Evolutionary conservation across 2,888 invertebrate species (phyloP).

Genomic region (Chrysolina americana): DNA sequence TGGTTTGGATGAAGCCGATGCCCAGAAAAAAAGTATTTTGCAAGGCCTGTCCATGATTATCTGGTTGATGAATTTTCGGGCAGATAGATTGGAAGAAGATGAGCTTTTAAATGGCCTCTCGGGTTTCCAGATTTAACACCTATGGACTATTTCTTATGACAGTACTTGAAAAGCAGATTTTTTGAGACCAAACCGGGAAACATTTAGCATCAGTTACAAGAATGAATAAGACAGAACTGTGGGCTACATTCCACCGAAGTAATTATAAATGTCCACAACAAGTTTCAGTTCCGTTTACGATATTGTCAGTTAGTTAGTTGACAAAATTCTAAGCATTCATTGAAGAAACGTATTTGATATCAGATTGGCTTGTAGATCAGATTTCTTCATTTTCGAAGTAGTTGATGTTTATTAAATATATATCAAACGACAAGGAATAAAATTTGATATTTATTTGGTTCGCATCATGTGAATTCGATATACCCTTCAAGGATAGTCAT

Average conservation of each 20-base stretch:
- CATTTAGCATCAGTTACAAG: constrained; percentile 5
- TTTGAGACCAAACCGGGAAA: constrained; percentile 24
- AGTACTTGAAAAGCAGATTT: constrained; percentile 27
- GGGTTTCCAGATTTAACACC: constrained; percentile 1
- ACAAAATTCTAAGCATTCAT: background rate
- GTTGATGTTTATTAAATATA: constrained; percentile 2
- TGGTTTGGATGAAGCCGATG: background rate
- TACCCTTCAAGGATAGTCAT: background rate
- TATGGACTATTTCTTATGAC: constrained; percentile 23
- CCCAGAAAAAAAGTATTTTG: background rate
- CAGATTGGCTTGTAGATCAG: background rate
- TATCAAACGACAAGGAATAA: background rate
- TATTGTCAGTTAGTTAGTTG: background rate
- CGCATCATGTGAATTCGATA: background rate
- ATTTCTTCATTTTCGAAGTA: background rate
- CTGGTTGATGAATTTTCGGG: constrained; percentile 4
- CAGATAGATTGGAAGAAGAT: background rate
- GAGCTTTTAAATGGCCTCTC: constrained; percentile 9
- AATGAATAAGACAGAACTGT: constrained; percentile 20
- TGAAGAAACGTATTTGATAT: background rate
- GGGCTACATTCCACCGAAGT: constrained; percentile 45
- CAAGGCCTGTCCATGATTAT: too few relatives aligned
- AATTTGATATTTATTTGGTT: background rate
- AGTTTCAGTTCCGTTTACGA: background rate
- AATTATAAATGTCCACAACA: constrained; percentile 37